Evolutionary conservation across 1,140 invertebrate genomes (phyloP), one percentile per base, ranked within the genome.

Genomic region (Laodelphax striatellus): DNA sequence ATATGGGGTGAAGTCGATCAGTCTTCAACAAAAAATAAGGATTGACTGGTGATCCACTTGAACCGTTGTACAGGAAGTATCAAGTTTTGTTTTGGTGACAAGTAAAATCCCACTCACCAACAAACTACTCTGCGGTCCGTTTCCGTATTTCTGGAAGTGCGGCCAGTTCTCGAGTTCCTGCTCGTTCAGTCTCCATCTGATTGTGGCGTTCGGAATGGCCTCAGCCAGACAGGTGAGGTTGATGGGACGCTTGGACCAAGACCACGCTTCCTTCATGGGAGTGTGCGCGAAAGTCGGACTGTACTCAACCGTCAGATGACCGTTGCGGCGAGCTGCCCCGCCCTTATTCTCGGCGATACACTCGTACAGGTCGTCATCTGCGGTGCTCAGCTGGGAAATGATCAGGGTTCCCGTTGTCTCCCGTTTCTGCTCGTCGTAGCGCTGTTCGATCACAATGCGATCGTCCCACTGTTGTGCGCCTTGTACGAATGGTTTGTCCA

Each of bases 121-220:
- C 0, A 93, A 72, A 60, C 77, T 79, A 50, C 88, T 91, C 34
- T 75, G 71, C 1, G 87, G 84, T 5, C 87, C 86, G 8, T 79
- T 79, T 0, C 82, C 85, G 31, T 77, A 72, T 42, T 86, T 80
- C 31, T 76, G 73, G 1, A 89, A 77, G 58, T 76, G 75, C 0
- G 67, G 68, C 41, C 82, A 80, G 14, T 64, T 63, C 50, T 72
- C 67, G 6, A 75, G 64, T 9, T 71, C 65, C 52, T 69, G 59
- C 13, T 70, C 71, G 19, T 72, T 75, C 55, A 78, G 80, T 67
- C 77, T 81, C 92, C 92, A 95, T 62, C 81, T 80, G 62, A 94
- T 90, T 1, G 92, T 94, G 0, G 93, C 92, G 71, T 95, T 94
- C 0, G 93, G 93, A 68, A 95, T 91, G 63, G 88, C 84, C 71